Evolutionary conservation across 1,140 invertebrate species (phyloP).

Genomic region (Trichogramma pretiosum): DNA sequence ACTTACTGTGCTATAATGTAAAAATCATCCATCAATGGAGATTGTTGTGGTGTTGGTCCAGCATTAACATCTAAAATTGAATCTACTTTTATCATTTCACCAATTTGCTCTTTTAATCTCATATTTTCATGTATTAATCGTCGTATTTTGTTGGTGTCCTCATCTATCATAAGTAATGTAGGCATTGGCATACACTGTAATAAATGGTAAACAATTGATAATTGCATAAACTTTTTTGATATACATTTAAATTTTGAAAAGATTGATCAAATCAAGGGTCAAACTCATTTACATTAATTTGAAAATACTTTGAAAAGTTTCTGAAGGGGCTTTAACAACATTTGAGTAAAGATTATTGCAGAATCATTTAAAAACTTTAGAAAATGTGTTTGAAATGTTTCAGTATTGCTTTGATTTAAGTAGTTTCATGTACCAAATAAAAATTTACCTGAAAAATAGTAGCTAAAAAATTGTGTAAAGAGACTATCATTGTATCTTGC

Average conservation of each 20-base stretch:
- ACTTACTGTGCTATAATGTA: conserved; percentile 79
- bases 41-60: conserved; percentile 55
- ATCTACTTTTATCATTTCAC: conserved; percentile 43
- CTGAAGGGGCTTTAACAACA: too few species aligned
- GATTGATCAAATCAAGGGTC: too few species aligned
- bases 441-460: conserved; percentile 69
- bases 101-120: conserved; percentile 48
- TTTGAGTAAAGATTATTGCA: too few species aligned
- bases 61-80: conserved; percentile 49
- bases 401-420: too few species aligned
- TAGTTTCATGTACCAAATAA: too few species aligned
- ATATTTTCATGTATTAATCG: conserved; percentile 79
- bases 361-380: too few species aligned
- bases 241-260: too few species aligned
- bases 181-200: conserved; percentile 72
- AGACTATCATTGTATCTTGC: conserved; percentile 91
- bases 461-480: conserved; percentile 87
- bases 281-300: too few species aligned
- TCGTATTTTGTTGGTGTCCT: conserved; percentile 70
- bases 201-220: conserved; percentile 7
- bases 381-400: too few species aligned
- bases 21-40: conserved; percentile 84
- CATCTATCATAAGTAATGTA: conserved; percentile 73
- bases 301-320: too few species aligned
- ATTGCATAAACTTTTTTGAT: conserved; percentile 1